Conservation (phyloP, 2,888 invertebrate species). For the Eupithecia dodoneata region DNA sequence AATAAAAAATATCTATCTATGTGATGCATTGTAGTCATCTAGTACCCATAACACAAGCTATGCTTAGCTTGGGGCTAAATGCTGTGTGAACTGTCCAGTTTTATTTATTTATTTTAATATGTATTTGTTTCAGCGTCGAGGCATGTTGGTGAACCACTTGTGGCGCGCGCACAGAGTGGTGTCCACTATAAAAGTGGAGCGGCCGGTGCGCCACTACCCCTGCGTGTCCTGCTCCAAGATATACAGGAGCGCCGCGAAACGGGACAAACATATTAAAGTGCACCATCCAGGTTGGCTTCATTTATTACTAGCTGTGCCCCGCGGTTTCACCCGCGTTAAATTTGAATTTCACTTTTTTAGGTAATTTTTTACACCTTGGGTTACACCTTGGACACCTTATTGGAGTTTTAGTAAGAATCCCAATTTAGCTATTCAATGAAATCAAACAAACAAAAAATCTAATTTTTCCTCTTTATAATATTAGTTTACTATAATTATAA, state of each 20-base stretch:
- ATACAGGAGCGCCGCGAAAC: constrained; percentile 93
- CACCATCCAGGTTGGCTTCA: constrained; percentile 88
- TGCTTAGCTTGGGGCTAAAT: neutral
- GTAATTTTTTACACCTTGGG: too few species aligned
- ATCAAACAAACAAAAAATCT: too few species aligned
- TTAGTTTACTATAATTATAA: too few species aligned
- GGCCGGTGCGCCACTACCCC: constrained; percentile 90
- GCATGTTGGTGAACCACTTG: constrained; percentile 93
- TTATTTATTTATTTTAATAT: neutral
- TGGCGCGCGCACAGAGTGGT: constrained; percentile 90
- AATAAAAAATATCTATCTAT: too few species aligned
- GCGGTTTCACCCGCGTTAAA: too few species aligned
- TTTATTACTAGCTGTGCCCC: neutral
- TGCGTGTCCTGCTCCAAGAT: constrained; percentile 93
- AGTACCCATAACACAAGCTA: neutral
- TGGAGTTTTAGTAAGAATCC: too few species aligned
- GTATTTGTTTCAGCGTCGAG: constrained; percentile 86
- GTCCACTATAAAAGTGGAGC: constrained; percentile 90
- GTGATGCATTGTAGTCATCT: neutral
- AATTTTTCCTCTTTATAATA: too few species aligned
- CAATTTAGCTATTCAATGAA: too few species aligned
- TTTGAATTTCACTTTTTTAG: too few species aligned
- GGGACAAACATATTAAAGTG: constrained; percentile 91
- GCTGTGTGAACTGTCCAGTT: neutral
- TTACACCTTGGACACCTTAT: too few species aligned